phyloP scores from a whole-genome alignment of 1,140 invertebrate species.

The Trachelipus rathkii region DNA sequence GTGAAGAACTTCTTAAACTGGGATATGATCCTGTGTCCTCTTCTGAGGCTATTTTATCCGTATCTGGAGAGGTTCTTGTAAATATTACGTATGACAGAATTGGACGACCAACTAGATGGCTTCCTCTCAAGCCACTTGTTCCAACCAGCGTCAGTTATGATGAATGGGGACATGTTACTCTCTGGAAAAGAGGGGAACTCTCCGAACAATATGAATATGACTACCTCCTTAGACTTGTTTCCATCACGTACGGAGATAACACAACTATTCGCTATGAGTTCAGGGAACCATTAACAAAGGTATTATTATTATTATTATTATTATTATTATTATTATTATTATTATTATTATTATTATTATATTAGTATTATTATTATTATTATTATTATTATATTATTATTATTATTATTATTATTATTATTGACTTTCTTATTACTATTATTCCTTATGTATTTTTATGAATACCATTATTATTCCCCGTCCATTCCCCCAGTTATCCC shows the following conservation, averaged over 20 bases:
- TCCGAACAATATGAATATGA: constrained; percentile 40
- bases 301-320: not conserved
- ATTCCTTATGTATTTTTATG: no score
- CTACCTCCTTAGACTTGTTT: constrained; percentile 25
- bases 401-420: no score
- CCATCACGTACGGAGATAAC: constrained; percentile 38
- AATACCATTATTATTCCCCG: no score
- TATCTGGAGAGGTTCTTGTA: constrained; percentile 76
- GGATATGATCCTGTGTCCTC: constrained; percentile 82
- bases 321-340: no score
- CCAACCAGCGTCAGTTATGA: constrained; percentile 39
- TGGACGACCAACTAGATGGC: constrained; percentile 82
- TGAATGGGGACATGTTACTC: constrained; percentile 41
- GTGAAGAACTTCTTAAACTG: constrained; percentile 81
- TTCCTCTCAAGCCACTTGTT: constrained; percentile 55
- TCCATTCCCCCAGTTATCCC: no score
- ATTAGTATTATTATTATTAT: no score
- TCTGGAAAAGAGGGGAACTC: constrained; percentile 34
- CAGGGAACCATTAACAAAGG: constrained; percentile 36
- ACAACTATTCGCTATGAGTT: constrained; percentile 36
- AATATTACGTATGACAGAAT: constrained; percentile 88
- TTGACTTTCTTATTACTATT: no score
- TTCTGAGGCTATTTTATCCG: constrained; percentile 81
- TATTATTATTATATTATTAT: no score
- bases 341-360: no score